phyloP scores from a whole-genome alignment of 1,140 invertebrate genomes.

The Drosophila melanica region DNA sequence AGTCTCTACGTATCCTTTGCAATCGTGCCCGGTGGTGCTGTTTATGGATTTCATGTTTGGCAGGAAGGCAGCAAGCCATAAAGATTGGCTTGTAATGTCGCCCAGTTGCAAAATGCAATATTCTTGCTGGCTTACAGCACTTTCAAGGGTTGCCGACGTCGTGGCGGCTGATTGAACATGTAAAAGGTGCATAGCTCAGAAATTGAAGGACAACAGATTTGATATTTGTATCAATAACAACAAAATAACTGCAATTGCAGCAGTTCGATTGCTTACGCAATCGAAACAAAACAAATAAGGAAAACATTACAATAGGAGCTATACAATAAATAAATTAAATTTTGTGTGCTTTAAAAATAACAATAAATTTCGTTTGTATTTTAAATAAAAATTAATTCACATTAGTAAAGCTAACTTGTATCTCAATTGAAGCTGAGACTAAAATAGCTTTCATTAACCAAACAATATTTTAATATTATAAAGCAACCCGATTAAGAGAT shows the following conservation, averaged over 20 bases:
- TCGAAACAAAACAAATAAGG: neutral
- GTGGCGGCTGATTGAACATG: neutral
- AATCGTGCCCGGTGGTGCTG: constrained; percentile 60
- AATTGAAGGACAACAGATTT: constrained; percentile 22
- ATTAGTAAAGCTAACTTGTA: no score
- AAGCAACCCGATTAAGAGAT: neutral
- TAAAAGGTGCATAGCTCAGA: constrained; percentile 9
- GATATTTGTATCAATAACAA: constrained; percentile 17
- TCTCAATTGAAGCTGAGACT: no score
- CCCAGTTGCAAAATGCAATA: constrained; percentile 49
- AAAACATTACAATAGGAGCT: neutral
- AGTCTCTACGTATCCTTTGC: constrained; percentile 53
- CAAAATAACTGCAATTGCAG: neutral
- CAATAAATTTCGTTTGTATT: no score
- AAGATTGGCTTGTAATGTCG: constrained; percentile 73
- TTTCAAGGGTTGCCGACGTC: constrained; percentile 1
- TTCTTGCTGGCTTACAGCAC: constrained; percentile 25
- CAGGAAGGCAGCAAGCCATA: constrained; percentile 75
- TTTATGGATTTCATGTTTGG: constrained; percentile 74
- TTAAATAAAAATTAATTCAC: no score
- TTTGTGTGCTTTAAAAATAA: no score
- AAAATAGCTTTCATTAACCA: neutral
- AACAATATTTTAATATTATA: neutral
- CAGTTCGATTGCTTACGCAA: constrained; percentile 11
- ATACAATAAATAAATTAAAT: no score